Conservation (phyloP, 2,888 invertebrate species). For the Cosmopolites sordidus region DNA sequence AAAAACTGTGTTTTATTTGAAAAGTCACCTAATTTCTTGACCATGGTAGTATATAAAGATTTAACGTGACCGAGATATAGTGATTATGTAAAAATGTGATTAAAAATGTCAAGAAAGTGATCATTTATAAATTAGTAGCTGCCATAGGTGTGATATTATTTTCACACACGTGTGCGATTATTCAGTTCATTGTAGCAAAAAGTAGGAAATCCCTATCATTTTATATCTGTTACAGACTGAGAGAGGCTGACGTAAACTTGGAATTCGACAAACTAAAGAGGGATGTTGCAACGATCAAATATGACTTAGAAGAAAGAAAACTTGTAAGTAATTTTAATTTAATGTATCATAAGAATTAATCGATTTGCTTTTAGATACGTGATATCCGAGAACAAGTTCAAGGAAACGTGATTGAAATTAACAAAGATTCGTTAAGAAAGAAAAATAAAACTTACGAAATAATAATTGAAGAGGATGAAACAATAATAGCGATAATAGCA, state of each 20-base stretch:
- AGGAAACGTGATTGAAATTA: neutral
- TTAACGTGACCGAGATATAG: too few species aligned
- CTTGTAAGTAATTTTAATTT: slow-evolving; percentile 14
- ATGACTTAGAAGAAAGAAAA: slow-evolving; percentile 24
- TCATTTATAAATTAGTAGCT: too few species aligned
- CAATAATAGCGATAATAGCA: slow-evolving; percentile 17
- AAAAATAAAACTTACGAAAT: slow-evolving; percentile 11
- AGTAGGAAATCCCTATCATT: too few species aligned
- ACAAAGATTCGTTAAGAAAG: slow-evolving; percentile 10
- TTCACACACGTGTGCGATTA: too few species aligned
- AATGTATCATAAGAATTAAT: neutral
- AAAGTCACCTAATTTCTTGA: too few species aligned
- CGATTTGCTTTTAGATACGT: slow-evolving; percentile 13
- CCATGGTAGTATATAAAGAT: too few species aligned
- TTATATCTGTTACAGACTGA: slow-evolving; percentile 15
- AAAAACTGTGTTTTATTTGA: too few species aligned
- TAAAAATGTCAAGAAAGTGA: too few species aligned
- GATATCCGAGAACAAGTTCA: slow-evolving; percentile 11
- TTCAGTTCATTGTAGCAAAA: too few species aligned
- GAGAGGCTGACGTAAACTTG: slow-evolving; percentile 29
- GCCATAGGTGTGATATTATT: too few species aligned
- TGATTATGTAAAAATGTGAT: too few species aligned
- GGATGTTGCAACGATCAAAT: slow-evolving; percentile 25
- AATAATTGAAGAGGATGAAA: slow-evolving; percentile 23
- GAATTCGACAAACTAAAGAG: slow-evolving; percentile 30